Evolutionary conservation across 2,888 invertebrate species (phyloP).

Genomic region (Allacma fusca): DNA sequence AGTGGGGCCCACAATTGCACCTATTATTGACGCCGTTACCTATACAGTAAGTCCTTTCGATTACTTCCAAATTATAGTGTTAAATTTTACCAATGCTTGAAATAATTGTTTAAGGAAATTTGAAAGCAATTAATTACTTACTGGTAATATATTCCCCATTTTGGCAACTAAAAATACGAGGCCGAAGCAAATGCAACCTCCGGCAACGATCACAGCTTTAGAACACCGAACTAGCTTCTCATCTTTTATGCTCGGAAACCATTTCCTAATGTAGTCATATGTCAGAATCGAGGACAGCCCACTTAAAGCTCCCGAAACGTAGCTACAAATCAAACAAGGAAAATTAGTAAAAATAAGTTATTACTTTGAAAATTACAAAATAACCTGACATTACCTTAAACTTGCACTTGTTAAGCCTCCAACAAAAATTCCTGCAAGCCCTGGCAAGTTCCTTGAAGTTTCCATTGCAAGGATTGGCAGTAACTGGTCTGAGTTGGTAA

Average conservation of each 20-base stretch:
- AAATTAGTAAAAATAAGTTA: slow-evolving; percentile 7
- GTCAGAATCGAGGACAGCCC: slow-evolving; percentile 68
- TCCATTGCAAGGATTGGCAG: slow-evolving; percentile 89
- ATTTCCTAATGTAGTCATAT: slow-evolving; percentile 64
- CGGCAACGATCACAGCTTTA: slow-evolving; percentile 65
- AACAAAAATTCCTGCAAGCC: slow-evolving; percentile 89
- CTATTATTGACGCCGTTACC: slow-evolving; percentile 47
- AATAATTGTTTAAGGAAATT: neutral
- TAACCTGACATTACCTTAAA: no score
- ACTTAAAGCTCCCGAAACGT: slow-evolving; percentile 69
- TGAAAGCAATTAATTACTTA: slow-evolving; percentile 51
- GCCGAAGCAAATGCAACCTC: slow-evolving; percentile 66
- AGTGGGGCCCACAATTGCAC: slow-evolving; percentile 42
- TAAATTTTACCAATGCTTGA: no score
- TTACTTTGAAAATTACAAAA: no score
- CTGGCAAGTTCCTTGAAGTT: slow-evolving; percentile 75
- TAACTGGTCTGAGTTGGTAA: slow-evolving; percentile 68
- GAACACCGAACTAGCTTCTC: slow-evolving; percentile 65
- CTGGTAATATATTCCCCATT: slow-evolving; percentile 67
- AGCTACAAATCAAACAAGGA: slow-evolving; percentile 65
- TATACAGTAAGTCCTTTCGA: neutral
- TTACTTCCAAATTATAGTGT: no score
- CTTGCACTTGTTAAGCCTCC: slow-evolving; percentile 95
- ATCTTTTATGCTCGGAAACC: slow-evolving; percentile 57
- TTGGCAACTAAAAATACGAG: slow-evolving; percentile 67